Conservation (phyloP, 2,113 vertebrate species). For the Ammospiza caudacuta region DNA sequence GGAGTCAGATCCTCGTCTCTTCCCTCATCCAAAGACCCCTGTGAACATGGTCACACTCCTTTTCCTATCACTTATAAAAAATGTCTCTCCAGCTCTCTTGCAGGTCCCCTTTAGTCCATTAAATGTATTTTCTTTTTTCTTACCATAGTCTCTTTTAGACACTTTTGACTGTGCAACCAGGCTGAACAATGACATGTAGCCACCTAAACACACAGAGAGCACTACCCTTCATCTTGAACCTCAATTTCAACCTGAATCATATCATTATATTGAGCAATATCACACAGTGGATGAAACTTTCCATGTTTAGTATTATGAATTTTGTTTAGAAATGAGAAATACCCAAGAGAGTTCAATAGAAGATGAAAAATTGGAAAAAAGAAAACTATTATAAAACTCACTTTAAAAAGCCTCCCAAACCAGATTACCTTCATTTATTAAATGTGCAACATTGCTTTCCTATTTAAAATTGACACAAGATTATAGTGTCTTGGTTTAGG, state of each 20-base stretch:
- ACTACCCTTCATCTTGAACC: neutral
- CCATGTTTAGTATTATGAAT: neutral
- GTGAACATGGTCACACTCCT: no score
- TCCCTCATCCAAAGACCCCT: no score
- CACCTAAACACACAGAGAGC: neutral
- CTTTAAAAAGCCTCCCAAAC: neutral
- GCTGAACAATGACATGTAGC: neutral
- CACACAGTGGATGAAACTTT: neutral
- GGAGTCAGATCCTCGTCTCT: no score
- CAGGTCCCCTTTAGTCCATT: neutral
- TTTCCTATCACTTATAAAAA: no score
- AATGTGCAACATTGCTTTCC: neutral
- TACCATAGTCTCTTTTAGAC: neutral
- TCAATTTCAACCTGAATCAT: slow-evolving; percentile 6
- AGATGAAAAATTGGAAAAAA: neutral
- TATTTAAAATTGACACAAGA: neutral
- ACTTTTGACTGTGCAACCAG: neutral
- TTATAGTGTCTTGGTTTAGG: neutral
- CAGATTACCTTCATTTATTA: neutral
- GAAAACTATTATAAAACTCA: neutral
- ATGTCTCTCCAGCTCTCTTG: no score
- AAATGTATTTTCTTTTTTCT: neutral
- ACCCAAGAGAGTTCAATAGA: neutral
- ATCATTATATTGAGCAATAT: neutral
- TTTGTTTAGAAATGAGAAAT: neutral